phyloP scores from a whole-genome alignment of 2,888 invertebrate genomes.

The Mesoligia furuncula region DNA sequence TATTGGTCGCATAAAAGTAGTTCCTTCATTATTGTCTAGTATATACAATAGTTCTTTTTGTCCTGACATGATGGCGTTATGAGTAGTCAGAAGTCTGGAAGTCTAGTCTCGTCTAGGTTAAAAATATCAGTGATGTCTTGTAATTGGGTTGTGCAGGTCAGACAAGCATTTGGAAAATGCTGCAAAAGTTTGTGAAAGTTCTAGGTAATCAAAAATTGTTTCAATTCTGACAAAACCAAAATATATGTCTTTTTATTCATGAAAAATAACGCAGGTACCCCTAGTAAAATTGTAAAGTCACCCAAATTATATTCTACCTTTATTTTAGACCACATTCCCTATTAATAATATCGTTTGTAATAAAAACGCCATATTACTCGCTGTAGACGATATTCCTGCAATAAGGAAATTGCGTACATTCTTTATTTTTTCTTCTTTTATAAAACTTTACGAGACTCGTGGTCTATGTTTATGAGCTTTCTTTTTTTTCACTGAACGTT shows the following conservation, averaged over 20 bases:
- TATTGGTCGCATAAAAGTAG: constrained; percentile 43
- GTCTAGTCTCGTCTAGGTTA: neutral
- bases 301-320: neutral
- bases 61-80: neutral
- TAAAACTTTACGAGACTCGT: constrained; percentile 29
- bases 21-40: constrained; percentile 37
- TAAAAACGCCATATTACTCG: constrained; percentile 29
- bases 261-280: neutral
- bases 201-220: neutral
- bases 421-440: constrained; percentile 34
- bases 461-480: neutral
- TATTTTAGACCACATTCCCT: constrained; percentile 8
- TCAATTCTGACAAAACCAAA: neutral
- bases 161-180: neutral
- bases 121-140: neutral
- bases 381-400: constrained; percentile 30
- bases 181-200: neutral
- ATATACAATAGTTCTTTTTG: constrained; percentile 33
- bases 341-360: constrained; percentile 38
- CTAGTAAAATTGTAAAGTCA: neutral
- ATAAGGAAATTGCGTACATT: constrained; percentile 28
- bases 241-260: neutral
- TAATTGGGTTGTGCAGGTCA: neutral
- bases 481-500: neutral
- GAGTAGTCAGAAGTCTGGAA: neutral